Base-by-base conservation (phyloP, 1,140 invertebrate genomes). In the Achatina immaculata region DNA sequence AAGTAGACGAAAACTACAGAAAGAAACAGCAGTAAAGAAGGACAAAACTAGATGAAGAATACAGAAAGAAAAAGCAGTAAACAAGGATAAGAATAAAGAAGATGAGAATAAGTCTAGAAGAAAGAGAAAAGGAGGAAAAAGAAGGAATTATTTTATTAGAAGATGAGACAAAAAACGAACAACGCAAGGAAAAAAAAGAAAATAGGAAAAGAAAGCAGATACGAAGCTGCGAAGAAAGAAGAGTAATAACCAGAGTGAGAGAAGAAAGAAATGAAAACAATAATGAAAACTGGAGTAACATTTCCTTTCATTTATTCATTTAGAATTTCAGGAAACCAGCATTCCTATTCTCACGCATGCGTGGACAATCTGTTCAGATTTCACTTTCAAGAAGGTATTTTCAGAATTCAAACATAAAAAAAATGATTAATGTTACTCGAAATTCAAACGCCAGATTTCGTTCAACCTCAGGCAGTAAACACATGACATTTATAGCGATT, bases 41-140 rank as follows among this genome's bases (percentile, higher is more conserved):
- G 62, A 34, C 7, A 24, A 65, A n/a, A 65, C 6, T 28, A 65
- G 62, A 65, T 7, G 62, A 65, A n/a, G 62, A 34, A 65, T 7
- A 24, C 7, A 34, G 62, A 65, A 34, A 34, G 6, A 34, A 24
- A 65, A 34, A 24, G 24, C 24, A 24, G 24, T 7, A 34, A 65
- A 34, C 7, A 65, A 34, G 62, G 24, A 34, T 11, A 11, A 24
- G 34, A 65, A 34, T 6, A 65, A 6, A n/a, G 24, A 24, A 65
- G 24, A 34, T 6, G 24, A 34, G 34, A 65, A 28, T 11, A 11
- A 24, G 34, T 11, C 6, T 6, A 65, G 7, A 24, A 65, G 62
- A 65, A 65, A 34, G 62, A 65, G 24, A n/a, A 65, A 34, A 65
- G 6, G 62, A 65, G 6, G 62, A 65, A n/a, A 34, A 65, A 65